Conservation (phyloP, 2,797 vertebrate genomes). For the Emys orbicularis region DNA sequence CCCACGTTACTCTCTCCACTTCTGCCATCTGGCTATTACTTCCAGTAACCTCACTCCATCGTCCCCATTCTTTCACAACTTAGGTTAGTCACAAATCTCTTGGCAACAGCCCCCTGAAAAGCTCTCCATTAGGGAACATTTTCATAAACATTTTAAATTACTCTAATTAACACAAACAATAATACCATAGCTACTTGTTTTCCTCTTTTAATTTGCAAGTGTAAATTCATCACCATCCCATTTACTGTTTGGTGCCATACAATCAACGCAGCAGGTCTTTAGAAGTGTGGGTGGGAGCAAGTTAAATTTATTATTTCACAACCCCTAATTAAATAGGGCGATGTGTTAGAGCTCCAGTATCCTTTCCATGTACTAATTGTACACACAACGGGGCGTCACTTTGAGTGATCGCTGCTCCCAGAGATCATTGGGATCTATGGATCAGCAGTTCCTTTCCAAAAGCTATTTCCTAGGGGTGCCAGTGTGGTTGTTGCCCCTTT, state of each 20-base stretch:
- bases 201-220: not conserved
- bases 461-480: not conserved
- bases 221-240: not conserved
- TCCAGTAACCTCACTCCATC: not conserved
- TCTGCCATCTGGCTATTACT: not conserved
- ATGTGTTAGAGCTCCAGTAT: not conserved
- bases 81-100: not conserved
- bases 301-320: not conserved
- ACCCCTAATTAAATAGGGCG: not conserved
- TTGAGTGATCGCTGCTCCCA: not conserved
- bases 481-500: not conserved
- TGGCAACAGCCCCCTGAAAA: not conserved
- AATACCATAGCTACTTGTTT: not conserved
- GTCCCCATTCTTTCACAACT: not conserved
- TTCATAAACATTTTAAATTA: not conserved
- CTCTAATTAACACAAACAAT: slow-evolving; percentile 3
- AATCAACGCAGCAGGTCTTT: not conserved
- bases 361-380: not conserved
- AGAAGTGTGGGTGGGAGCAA: not conserved
- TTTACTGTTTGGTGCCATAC: not conserved
- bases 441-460: not conserved
- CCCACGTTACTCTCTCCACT: not conserved
- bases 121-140: not conserved
- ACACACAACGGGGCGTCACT: not conserved
- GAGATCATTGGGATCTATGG: not conserved